phyloP scores from a whole-genome alignment of 2,113 vertebrate genomes.

The Malaclemys terrapin region DNA sequence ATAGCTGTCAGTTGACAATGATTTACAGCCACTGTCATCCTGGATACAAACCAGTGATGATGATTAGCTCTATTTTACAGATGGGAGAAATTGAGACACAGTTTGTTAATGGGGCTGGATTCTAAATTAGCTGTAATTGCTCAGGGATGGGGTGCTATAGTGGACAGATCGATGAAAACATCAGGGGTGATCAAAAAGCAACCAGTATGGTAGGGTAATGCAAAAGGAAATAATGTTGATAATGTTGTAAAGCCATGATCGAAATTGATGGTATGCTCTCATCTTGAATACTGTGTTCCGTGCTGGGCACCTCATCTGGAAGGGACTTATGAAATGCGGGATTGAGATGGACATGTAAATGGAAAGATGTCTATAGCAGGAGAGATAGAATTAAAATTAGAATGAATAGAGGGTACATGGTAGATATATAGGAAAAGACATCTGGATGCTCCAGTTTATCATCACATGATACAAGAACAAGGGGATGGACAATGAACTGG shows the following conservation, averaged over 20 bases:
- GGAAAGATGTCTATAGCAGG: not conserved
- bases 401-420: not conserved
- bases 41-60: conserved; percentile 39
- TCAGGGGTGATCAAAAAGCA: rapidly evolving
- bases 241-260: not conserved
- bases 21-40: conserved; percentile 48
- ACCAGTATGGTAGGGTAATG: not conserved
- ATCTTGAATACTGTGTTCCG: not conserved
- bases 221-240: not conserved
- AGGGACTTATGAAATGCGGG: not conserved
- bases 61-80: conserved; percentile 29
- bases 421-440: not conserved
- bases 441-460: not conserved
- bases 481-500: not conserved
- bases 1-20: conserved; percentile 44
- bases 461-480: not conserved
- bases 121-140: conserved; percentile 3
- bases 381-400: not conserved
- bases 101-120: not conserved
- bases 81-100: not conserved
- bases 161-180: not conserved
- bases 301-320: not conserved
- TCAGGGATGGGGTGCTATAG: not conserved
- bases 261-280: rapidly evolving
- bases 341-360: not conserved